Evolutionary conservation across 2,888 invertebrate species (phyloP), one percentile per base, ranked within the genome.

Genomic region (Diarsia brunnea): DNA sequence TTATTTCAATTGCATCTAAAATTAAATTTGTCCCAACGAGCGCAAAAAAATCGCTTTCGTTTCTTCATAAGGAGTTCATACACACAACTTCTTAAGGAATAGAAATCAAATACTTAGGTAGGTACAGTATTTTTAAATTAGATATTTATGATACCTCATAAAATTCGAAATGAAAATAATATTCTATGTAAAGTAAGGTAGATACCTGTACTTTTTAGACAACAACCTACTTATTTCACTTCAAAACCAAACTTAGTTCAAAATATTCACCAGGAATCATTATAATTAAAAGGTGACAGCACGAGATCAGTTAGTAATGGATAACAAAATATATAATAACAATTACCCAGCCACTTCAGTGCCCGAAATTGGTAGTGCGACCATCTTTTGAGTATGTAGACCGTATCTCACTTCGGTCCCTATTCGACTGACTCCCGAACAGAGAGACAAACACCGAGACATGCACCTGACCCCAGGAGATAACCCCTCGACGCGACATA

Each of bases 301-400:
- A 64, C 31, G 49, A 47, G n/a, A 43, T 10, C 27, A 38, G 7
- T 47, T 14, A 38, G 7, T 47, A 12, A 60, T 27, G 53, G 4
- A 19, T 38, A 10, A 58, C 1, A 31, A 72, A 27, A 58, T 60
- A 11, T 38, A 43, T 43, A 74, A 69, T 51, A 16, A 53, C 38
- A 38, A 38, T 38, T 78, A 98, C 98, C 97, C 97, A 79, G 98
- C 97, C 78, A 98, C 95, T 92, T 97, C 95, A 4, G 97, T 97
- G 90, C 98, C 98, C 69, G 98, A 98, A 87, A 98, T 96, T 66
- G 96, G 89, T 92, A 92, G 82, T 69, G 95, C 95, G 83, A 93
- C 93, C 95, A 95, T 95, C 76, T 82, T 93, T 86, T 75, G 70
- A 66, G 74, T 83, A 78, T 85, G 79, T 75, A 86, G 83, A 85